phyloP scores from a whole-genome alignment of 2,888 invertebrate species.

The Pollenia griseotomentosa region DNA sequence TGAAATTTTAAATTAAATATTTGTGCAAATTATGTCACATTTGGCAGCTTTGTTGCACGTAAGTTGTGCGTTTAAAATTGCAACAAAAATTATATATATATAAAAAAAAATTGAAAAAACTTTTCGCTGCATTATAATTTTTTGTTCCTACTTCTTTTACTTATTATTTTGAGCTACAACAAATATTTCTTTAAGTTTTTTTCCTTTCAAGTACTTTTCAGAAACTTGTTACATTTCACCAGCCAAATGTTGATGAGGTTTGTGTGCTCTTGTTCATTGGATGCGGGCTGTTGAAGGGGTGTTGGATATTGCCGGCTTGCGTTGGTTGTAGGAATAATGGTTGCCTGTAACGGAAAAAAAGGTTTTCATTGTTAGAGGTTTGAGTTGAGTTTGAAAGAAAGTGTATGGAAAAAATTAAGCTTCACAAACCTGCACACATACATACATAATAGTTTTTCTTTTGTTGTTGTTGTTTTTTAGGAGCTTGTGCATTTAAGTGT shows the following conservation, averaged over 20 bases:
- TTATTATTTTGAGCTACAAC: conserved; percentile 51
- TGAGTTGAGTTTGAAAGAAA: conserved; percentile 38
- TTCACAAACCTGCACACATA: neutral
- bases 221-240: conserved; percentile 66
- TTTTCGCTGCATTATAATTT: conserved; percentile 25
- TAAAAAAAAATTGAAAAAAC: conserved; percentile 25
- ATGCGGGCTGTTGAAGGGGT: neutral
- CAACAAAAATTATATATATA: neutral
- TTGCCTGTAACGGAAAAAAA: conserved; percentile 32
- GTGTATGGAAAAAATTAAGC: neutral
- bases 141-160: conserved; percentile 24
- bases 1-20: conserved; percentile 68
- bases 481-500: neutral
- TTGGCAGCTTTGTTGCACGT: conserved; percentile 49
- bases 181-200: conserved; percentile 67
- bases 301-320: neutral
- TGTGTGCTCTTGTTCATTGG: neutral
- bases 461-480: conserved; percentile 6
- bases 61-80: conserved; percentile 47
- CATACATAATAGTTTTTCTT: conserved; percentile 35
- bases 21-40: conserved; percentile 68
- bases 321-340: conserved; percentile 17
- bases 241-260: conserved; percentile 68
- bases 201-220: conserved; percentile 66
- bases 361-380: conserved; percentile 52